A percentile compares a stretch with the other conserved stretches of the same genome.
These are phyloP conservation scores for Papilio demoleus DNA, from an alignment of 2,888 invertebrate genomes.

Conservation along the genomic window DNA sequence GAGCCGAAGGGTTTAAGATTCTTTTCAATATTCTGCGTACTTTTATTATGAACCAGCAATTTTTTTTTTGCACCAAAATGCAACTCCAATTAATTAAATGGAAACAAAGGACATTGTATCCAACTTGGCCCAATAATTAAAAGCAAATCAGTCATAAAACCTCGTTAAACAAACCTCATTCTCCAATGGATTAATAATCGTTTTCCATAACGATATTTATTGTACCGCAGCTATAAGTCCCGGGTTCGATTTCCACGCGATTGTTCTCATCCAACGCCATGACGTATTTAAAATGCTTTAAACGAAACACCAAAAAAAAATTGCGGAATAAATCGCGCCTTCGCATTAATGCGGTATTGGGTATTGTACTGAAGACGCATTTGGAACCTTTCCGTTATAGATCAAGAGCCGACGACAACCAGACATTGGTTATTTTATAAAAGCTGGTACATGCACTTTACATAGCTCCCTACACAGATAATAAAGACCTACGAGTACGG, in stretches of 20 bases:
- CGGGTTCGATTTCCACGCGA: conserved; percentile 59
- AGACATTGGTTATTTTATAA: too few species aligned
- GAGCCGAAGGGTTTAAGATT: too few species aligned
- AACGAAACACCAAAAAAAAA: conserved; percentile 34
- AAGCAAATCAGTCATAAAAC: conserved; percentile 34
- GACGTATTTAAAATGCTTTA: conserved; percentile 50
- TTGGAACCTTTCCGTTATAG: conserved; percentile 25
- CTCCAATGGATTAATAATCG: conserved; percentile 45
- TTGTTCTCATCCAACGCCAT: conserved; percentile 56
- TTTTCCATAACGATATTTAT: conserved; percentile 48
- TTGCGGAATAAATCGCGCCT: conserved; percentile 41
- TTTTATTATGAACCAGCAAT: too few species aligned
- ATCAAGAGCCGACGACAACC: neutral
- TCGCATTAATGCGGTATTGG: conserved; percentile 47
- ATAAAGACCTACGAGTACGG: too few species aligned
- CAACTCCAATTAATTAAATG: neutral
- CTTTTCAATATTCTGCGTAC: too few species aligned
- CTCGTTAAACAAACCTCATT: conserved; percentile 33
- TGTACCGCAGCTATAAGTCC: conserved; percentile 57
- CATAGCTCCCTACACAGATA: too few species aligned
- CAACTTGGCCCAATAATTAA: conserved; percentile 17
- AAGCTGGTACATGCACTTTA: too few species aligned
- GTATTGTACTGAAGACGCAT: conserved; percentile 19
- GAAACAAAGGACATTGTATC: neutral
- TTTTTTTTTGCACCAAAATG: too few species aligned